Percentiles rank a stretch among this genome's conserved stretches.
Evolutionary conservation across 2,888 invertebrate species (phyloP).

Genomic region (Cryptocephalus primarius): DNA sequence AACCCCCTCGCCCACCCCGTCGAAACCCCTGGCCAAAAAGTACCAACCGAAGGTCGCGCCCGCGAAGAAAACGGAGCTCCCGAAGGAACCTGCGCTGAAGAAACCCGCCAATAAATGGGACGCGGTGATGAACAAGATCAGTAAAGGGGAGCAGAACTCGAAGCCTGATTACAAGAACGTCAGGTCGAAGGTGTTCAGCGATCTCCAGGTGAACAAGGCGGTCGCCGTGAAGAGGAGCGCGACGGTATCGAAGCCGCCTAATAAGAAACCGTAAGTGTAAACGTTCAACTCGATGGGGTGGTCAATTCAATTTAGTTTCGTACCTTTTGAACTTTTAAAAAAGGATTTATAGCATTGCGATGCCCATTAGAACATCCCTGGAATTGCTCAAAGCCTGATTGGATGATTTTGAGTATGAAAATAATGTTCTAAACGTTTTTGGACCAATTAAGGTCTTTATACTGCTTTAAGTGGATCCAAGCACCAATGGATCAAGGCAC

Average conservation of each 20-base stretch:
- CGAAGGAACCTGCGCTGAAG: constrained; percentile 44
- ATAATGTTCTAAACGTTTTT: too few species aligned
- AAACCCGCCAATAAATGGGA: constrained; percentile 64
- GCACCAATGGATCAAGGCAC: too few species aligned
- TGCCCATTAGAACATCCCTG: too few species aligned
- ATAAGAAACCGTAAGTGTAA: constrained; percentile 27
- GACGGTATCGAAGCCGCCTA: constrained; percentile 21
- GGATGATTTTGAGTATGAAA: too few species aligned
- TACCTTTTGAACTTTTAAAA: too few species aligned
- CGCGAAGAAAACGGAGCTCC: constrained; percentile 59
- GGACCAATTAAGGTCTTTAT: too few species aligned
- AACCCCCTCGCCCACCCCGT: constrained; percentile 25
- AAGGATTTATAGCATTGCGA: too few species aligned
- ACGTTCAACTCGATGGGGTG: too few species aligned
- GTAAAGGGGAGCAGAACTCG: constrained; percentile 53
- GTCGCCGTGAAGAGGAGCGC: constrained; percentile 11
- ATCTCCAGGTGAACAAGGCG: constrained; percentile 13
- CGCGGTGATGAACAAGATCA: constrained; percentile 73
- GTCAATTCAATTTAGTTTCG: too few species aligned
- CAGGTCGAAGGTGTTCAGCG: constrained; percentile 59
- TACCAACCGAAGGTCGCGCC: constrained; percentile 45
- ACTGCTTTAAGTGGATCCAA: too few species aligned
- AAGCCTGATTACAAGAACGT: constrained; percentile 73
- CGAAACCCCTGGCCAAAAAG: constrained; percentile 27
- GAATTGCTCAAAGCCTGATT: too few species aligned